These are phyloP conservation scores for Sabatieria punctata DNA, from an alignment of 2,888 invertebrate species.

Conservation along the genomic window DNA sequence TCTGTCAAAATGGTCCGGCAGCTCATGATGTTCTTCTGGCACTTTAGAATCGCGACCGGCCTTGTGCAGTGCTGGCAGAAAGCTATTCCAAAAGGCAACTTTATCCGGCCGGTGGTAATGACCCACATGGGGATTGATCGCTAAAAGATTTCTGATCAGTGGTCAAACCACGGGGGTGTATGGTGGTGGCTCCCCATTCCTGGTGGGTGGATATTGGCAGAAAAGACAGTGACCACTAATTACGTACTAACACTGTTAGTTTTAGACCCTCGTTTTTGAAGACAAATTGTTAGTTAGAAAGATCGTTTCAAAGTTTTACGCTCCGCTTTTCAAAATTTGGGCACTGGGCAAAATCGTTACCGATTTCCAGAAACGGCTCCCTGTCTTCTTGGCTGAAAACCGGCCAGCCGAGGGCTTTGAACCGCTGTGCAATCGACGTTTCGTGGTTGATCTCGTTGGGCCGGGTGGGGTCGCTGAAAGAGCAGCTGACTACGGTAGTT, in stretches of 20 bases:
- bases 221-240: too few relatives aligned
- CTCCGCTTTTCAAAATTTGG: too few relatives aligned
- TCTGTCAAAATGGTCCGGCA: slow-evolving; percentile 10
- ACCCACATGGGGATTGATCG: slow-evolving; percentile 22
- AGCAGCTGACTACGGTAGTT: too few relatives aligned
- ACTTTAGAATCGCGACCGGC: slow-evolving; percentile 15
- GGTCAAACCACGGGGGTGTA: background rate
- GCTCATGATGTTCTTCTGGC: slow-evolving; percentile 12
- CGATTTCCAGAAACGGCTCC: slow-evolving; percentile 27
- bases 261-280: too few relatives aligned
- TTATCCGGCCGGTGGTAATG: slow-evolving; percentile 26
- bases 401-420: slow-evolving; percentile 25
- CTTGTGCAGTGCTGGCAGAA: slow-evolving; percentile 23
- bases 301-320: too few relatives aligned
- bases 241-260: too few relatives aligned
- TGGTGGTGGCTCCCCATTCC: too few relatives aligned
- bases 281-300: too few relatives aligned
- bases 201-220: too few relatives aligned
- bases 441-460: slow-evolving; percentile 19
- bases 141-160: slow-evolving; percentile 12
- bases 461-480: slow-evolving; percentile 23
- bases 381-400: slow-evolving; percentile 23
- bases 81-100: slow-evolving; percentile 28
- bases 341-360: slow-evolving; percentile 14
- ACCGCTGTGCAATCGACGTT: slow-evolving; percentile 21